A percentile compares a stretch with the other conserved stretches of the same genome.
phyloP scores from a whole-genome alignment of 1,140 invertebrate species.

The Cecropterus lyciades region DNA sequence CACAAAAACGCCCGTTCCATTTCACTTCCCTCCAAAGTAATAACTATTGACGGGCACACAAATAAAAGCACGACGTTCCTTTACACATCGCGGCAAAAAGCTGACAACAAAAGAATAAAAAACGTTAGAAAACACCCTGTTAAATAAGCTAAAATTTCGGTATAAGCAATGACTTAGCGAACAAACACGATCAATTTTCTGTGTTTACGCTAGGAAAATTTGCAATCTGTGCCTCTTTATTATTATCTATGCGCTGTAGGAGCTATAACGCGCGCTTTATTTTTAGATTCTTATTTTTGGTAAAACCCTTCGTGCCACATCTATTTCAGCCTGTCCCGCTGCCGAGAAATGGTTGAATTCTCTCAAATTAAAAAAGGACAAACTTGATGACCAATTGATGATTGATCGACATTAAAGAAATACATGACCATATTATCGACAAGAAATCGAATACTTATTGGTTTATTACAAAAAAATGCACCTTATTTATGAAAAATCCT shows the following conservation, averaged over 20 bases:
- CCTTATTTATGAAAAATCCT: too few relatives aligned
- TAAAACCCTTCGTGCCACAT: background rate
- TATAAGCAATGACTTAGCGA: constrained; percentile 13
- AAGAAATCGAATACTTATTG: too few relatives aligned
- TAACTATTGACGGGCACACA: constrained; percentile 5
- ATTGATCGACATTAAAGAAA: too few relatives aligned
- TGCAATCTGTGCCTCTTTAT: constrained; percentile 17
- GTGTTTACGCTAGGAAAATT: constrained; percentile 7
- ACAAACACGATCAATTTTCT: constrained; percentile 17
- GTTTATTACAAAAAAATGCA: too few relatives aligned
- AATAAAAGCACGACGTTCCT: constrained; percentile 14
- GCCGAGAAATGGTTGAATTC: too few relatives aligned
- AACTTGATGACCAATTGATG: too few relatives aligned
- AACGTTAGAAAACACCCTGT: constrained; percentile 4
- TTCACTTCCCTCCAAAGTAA: constrained; percentile 15
- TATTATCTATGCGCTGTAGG: background rate
- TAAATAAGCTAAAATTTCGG: constrained; percentile 16
- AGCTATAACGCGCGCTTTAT: background rate
- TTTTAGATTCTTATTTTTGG: constrained; percentile 1
- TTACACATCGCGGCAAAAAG: constrained; percentile 6
- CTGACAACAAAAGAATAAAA: constrained; percentile 13
- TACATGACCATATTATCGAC: too few relatives aligned
- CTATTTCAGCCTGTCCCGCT: too few relatives aligned
- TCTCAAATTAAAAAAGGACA: too few relatives aligned
- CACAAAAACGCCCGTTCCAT: constrained; percentile 13